A percentile compares a stretch with the other conserved stretches of the same genome.
Evolutionary conservation across 2,797 vertebrate species (phyloP).

Genomic region (Pelochelys cantorii): DNA sequence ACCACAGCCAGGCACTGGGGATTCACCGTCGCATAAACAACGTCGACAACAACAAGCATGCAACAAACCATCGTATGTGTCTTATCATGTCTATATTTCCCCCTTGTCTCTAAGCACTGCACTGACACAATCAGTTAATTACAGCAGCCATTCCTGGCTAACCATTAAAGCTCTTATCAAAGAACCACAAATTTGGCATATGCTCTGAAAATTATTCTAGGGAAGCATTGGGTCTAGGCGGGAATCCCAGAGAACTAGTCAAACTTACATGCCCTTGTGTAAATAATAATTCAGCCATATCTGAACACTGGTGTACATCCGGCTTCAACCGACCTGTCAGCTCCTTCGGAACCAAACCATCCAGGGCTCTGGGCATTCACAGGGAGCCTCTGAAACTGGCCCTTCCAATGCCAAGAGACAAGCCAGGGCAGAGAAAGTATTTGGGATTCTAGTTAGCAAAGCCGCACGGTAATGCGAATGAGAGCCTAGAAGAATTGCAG

Average conservation of each 20-base stretch:
- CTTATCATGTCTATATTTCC: constrained; percentile 13
- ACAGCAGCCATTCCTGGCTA: not conserved
- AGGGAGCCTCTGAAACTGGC: constrained; percentile 17
- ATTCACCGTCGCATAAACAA: not conserved
- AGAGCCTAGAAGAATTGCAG: constrained; percentile 66
- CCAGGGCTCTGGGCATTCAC: not conserved
- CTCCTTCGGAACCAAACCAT: not conserved
- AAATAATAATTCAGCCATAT: not conserved
- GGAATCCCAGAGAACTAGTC: not conserved
- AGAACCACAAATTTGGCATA: constrained; percentile 33
- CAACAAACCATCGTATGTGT: not conserved
- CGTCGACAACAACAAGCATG: not conserved
- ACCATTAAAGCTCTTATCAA: constrained; percentile 53
- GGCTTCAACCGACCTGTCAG: not conserved
- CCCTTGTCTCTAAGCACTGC: constrained; percentile 14
- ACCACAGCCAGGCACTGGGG: rapidly evolving
- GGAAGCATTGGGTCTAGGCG: not conserved
- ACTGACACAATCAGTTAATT: constrained; percentile 55
- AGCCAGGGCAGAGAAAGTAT: constrained; percentile 48
- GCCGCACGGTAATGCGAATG: constrained; percentile 56
- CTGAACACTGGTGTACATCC: not conserved
- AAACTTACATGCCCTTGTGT: not conserved
- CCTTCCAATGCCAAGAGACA: constrained; percentile 41
- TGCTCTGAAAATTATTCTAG: not conserved
- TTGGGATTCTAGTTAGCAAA: constrained; percentile 75